phyloP scores from a whole-genome alignment of 2,113 vertebrate genomes.

The Mesoclemmys tuberculata region DNA sequence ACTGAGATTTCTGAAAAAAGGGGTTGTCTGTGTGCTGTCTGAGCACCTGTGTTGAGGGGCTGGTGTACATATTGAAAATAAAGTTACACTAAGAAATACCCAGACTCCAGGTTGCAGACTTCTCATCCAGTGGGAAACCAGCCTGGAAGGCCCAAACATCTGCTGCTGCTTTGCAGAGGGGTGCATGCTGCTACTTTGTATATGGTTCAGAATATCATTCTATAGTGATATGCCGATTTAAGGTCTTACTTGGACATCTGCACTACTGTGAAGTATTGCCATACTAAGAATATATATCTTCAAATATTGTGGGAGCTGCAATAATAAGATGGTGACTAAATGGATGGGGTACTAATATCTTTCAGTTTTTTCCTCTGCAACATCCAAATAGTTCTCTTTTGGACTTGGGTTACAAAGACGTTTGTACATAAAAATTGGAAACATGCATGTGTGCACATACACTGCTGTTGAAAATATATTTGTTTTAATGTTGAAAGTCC shows the following conservation, averaged over 20 bases:
- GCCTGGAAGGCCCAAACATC: neutral
- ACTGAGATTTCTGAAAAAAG: neutral
- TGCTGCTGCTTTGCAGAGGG: neutral
- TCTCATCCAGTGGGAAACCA: neutral
- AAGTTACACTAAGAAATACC: neutral
- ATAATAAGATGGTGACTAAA: neutral
- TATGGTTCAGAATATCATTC: neutral
- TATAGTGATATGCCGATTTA: neutral
- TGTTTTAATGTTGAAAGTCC: conserved; percentile 4
- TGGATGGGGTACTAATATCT: neutral
- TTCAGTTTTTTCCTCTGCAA: neutral
- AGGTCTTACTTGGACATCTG: neutral
- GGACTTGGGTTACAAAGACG: neutral
- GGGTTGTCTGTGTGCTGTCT: neutral
- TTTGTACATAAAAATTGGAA: neutral
- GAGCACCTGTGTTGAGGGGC: neutral
- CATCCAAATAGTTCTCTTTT: neutral
- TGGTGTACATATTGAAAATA: neutral
- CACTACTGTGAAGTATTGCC: neutral
- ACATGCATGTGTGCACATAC: neutral
- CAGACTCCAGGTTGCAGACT: neutral
- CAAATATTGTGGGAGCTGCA: neutral
- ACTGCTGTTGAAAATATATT: neutral
- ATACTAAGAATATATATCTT: neutral
- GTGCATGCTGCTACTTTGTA: neutral